Evolutionary conservation across 2,888 invertebrate species (phyloP).

Genomic region (Steromphala cineraria): DNA sequence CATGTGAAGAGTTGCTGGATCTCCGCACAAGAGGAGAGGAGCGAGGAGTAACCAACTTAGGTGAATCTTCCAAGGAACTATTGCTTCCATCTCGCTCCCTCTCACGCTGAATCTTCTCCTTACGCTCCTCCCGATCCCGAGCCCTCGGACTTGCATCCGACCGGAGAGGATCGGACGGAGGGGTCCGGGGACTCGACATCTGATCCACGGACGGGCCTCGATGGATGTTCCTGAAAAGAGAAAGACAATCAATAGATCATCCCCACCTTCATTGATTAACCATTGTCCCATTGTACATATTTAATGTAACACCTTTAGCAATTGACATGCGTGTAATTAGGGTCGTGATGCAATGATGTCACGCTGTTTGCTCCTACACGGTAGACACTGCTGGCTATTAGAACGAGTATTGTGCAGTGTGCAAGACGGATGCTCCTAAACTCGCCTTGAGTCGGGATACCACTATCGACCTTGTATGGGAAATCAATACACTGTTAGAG

Average conservation of each 20-base stretch:
- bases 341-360: too few relatives aligned
- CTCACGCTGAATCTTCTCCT: neutral
- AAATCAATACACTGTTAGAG: neutral
- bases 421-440: neutral
- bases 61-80: neutral
- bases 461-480: neutral
- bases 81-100: neutral
- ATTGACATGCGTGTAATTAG: too few relatives aligned
- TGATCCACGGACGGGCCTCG: conserved; percentile 10
- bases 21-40: conserved; percentile 16
- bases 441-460: neutral
- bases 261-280: neutral
- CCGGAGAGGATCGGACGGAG: conserved; percentile 37
- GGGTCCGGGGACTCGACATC: conserved; percentile 9
- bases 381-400: too few relatives aligned
- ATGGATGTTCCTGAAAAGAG: conserved; percentile 5
- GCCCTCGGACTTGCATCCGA: conserved; percentile 28
- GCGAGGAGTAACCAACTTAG: neutral
- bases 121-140: conserved; percentile 25
- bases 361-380: too few relatives aligned
- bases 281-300: neutral
- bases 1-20: conserved; percentile 14
- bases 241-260: neutral
- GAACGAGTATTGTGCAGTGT: too few relatives aligned
- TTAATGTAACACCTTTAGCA: too few relatives aligned